Base-by-base conservation (phyloP, 2,113 vertebrate genomes). In the Guaruba guarouba region DNA sequence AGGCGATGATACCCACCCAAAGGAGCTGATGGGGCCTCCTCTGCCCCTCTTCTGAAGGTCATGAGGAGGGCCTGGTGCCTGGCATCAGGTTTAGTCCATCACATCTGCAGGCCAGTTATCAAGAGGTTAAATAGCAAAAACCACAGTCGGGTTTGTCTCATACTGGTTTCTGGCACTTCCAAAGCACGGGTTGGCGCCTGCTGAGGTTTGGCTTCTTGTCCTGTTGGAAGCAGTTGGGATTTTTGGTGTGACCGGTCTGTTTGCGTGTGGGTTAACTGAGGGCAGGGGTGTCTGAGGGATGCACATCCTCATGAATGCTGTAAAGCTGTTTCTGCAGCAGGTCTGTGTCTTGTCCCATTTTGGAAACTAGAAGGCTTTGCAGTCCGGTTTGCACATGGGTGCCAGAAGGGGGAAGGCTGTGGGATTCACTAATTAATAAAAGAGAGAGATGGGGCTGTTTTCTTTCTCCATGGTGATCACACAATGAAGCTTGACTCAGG, bases 231-330 rank as follows among this genome's bases (percentile, higher is more conserved):
- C 6, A 0, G 70, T 63, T 91, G 70, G 78, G 87, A 54, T 88
- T 95, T 93, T 95, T 92, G 84, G 44, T 84, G 57, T 0, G 1
- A 20, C 46, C 4, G 7, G 35, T 55, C 62, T 84, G 62, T 64
- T 89, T 67, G 74, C 2, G 1, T 43, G 66, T 15, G 80, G 68
- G n/a, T 90, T 73, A 51, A 48, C n/a, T 0, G 0, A 39, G 55
- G 52, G 59, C 67, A 52, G 59, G 54, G 46, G 25, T 82, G 82
- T 73, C 41, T 33, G 66, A 22, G 27, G 62, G 55, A 41, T 0
- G 0, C 4, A 2, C 2, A 28, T 25, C 52, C 41, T 68, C 7
- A 0, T 7, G 13, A 55, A 6, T 1, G 2, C 39, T 31, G 33
- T 31, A 14, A 76, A 79, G 49, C 25, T 44, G 23, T 69, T 93